A percentile compares a stretch with the other conserved stretches of the same genome.
Evolutionary conservation across 2,113 vertebrate species (phyloP).

Genomic region (Ciconia stormi): DNA sequence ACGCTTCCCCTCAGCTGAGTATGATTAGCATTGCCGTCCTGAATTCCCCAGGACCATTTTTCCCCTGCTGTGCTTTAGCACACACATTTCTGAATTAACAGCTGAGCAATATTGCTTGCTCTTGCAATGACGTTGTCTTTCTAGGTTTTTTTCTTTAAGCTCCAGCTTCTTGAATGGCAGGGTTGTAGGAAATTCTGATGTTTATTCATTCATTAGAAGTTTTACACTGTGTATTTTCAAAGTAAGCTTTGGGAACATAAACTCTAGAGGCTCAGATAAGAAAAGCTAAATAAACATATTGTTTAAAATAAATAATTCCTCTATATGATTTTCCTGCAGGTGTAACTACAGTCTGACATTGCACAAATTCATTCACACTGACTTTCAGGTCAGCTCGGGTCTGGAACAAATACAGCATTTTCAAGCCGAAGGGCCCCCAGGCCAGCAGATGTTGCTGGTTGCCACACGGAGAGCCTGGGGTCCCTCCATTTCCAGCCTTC

Average conservation of each 20-base stretch:
- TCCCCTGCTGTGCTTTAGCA: background rate
- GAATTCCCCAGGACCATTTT: background rate
- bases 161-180: background rate
- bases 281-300: background rate
- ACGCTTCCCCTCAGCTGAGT: background rate
- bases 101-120: background rate
- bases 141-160: background rate
- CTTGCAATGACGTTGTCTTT: background rate
- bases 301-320: background rate
- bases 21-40: rapidly evolving
- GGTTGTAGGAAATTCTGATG: background rate
- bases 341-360: background rate
- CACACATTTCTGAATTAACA: background rate
- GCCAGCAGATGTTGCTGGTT: background rate
- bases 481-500: background rate
- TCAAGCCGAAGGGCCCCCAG: rapidly evolving
- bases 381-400: background rate
- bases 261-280: background rate
- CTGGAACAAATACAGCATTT: background rate
- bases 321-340: background rate
- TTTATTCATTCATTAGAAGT: background rate
- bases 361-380: background rate
- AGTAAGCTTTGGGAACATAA: background rate
- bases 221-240: background rate
- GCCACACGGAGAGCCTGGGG: background rate